phyloP scores from a whole-genome alignment of 2,113 vertebrate species.

The Rhinogobius similis region DNA sequence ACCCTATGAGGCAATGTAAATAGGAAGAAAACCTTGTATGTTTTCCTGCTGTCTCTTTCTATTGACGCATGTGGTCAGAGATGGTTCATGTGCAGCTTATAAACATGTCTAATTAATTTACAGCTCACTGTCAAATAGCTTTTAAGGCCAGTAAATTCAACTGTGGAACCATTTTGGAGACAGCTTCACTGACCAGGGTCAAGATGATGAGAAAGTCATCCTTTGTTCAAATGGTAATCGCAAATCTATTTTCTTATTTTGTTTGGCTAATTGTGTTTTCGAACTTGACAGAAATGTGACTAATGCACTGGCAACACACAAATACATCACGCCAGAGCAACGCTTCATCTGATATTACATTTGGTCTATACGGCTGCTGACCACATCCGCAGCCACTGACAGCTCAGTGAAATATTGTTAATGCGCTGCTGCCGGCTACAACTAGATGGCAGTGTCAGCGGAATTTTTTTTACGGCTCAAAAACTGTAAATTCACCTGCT shows the following conservation, averaged over 20 bases:
- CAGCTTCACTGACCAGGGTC: slow-evolving; percentile 28
- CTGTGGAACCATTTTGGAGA: slow-evolving; percentile 37
- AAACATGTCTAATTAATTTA: slow-evolving; percentile 51
- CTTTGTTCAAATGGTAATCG: slow-evolving; percentile 15
- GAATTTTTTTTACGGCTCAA: slow-evolving; percentile 10
- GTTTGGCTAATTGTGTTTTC: not conserved
- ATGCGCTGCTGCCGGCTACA: slow-evolving; percentile 7
- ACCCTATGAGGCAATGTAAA: not conserved
- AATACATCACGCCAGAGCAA: slow-evolving; percentile 1
- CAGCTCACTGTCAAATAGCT: slow-evolving; percentile 45
- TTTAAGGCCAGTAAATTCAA: slow-evolving; percentile 60
- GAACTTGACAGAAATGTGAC: not conserved
- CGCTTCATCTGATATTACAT: slow-evolving; percentile 2
- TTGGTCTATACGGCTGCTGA: slow-evolving; percentile 6
- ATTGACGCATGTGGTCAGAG: slow-evolving; percentile 1
- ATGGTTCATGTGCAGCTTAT: slow-evolving; percentile 22
- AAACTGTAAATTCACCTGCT: slow-evolving; percentile 13
- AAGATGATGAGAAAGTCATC: slow-evolving; percentile 17
- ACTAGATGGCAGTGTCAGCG: slow-evolving; percentile 15
- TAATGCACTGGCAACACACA: not conserved
- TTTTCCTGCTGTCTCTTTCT: not conserved
- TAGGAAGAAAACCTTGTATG: not conserved
- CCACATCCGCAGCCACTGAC: slow-evolving; percentile 10
- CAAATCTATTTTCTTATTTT: not conserved
- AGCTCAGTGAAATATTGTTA: slow-evolving; percentile 6